Evolutionary conservation across 2,888 invertebrate genomes (phyloP).

Genomic region (Drosophila leonis): DNA sequence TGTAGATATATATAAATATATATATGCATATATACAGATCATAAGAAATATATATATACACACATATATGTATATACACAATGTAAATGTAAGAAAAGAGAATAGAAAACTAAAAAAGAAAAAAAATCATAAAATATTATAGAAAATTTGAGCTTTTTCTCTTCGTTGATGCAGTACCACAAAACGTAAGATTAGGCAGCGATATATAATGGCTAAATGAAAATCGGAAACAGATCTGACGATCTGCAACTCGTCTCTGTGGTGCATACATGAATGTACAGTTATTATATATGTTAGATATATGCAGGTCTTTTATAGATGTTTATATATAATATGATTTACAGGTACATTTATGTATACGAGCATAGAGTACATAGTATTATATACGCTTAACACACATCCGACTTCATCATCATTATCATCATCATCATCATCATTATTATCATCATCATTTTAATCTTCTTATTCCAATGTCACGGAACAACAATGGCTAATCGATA

Average conservation of each 20-base stretch:
- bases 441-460: not conserved
- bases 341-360: conserved; percentile 36
- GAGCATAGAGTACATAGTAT: conserved; percentile 28
- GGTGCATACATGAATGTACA: conserved; percentile 62
- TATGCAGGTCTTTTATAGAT: conserved; percentile 9
- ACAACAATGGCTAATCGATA: conserved; percentile 30
- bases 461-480: conserved; percentile 25
- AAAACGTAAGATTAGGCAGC: conserved; percentile 61
- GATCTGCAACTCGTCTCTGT: conserved; percentile 24
- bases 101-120: not conserved
- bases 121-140: conserved; percentile 37
- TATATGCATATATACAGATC: conserved; percentile 28
- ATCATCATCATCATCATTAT: conserved; percentile 8
- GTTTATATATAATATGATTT: conserved; percentile 10
- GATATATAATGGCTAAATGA: conserved; percentile 29
- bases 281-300: conserved; percentile 32
- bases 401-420: not conserved
- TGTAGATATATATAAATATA: conserved; percentile 42
- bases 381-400: conserved; percentile 28
- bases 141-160: conserved; percentile 76
- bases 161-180: conserved; percentile 84
- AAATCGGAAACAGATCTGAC: conserved; percentile 26
- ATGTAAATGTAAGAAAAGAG: conserved; percentile 28
- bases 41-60: not conserved
- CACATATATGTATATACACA: conserved; percentile 35